Evolutionary conservation across 2,888 invertebrate genomes (phyloP).

Genomic region (Machimus atricapillus): DNA sequence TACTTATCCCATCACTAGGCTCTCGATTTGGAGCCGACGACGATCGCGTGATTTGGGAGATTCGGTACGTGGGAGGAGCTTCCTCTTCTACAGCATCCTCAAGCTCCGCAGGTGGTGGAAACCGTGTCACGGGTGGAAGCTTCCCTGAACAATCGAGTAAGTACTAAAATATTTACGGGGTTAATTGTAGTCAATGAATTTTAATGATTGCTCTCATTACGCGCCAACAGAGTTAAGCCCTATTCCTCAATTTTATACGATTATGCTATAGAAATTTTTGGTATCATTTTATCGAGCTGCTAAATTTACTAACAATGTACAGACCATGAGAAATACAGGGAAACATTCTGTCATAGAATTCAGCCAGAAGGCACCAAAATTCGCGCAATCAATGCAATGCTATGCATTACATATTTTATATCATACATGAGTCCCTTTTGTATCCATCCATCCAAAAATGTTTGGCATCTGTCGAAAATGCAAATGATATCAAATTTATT

Average conservation of each 20-base stretch:
- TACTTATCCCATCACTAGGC: constrained; percentile 46
- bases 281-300: not conserved
- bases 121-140: not conserved
- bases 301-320: not conserved
- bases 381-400: not conserved
- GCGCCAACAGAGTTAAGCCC: not conserved
- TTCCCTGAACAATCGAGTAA: not conserved
- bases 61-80: not conserved
- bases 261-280: not conserved
- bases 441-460: not conserved
- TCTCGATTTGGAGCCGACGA: constrained; percentile 49
- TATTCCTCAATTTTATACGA: not conserved
- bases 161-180: not conserved
- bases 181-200: not conserved
- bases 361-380: not conserved
- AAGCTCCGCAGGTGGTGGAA: not conserved
- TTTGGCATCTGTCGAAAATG: not conserved
- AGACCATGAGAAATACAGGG: not conserved
- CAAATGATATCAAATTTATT: not conserved
- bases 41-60: constrained; percentile 51
- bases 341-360: not conserved
- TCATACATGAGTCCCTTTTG: not conserved
- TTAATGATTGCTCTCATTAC: not conserved
- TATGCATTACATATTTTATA: not conserved
- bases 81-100: not conserved